Evolutionary conservation across 2,797 vertebrate species (phyloP).

Genomic region (Myoxocephalus aenaeus): DNA sequence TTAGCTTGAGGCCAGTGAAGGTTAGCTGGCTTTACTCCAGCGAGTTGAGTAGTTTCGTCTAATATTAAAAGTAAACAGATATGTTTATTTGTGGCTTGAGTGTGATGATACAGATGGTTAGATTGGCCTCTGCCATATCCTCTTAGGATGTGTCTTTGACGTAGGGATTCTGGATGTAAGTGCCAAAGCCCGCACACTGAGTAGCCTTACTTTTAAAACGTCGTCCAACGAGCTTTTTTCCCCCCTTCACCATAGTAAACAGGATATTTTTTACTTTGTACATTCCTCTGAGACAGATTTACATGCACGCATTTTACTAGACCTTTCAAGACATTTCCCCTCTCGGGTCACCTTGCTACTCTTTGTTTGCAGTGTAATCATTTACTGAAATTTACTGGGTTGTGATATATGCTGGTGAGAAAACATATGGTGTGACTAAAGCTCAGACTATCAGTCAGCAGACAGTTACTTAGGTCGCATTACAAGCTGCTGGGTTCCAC

Average conservation of each 20-base stretch:
- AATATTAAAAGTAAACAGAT: slow-evolving; percentile 65
- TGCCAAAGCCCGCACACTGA: slow-evolving; percentile 73
- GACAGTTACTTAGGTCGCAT: slow-evolving; percentile 87
- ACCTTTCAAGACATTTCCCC: slow-evolving; percentile 5
- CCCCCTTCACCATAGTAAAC: slow-evolving; percentile 18
- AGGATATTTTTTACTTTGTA: slow-evolving; percentile 26
- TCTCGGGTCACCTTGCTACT: slow-evolving; percentile 18
- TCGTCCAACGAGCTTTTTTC: slow-evolving; percentile 53
- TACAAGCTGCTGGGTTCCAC: slow-evolving; percentile 77
- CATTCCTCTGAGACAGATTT: slow-evolving; percentile 36
- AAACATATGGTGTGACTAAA: slow-evolving; percentile 68
- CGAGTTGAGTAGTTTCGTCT: slow-evolving; percentile 42
- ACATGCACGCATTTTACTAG: slow-evolving; percentile 21
- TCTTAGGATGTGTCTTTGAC: slow-evolving; percentile 77
- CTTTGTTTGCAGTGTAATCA: slow-evolving; percentile 51
- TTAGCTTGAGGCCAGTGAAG: slow-evolving; percentile 51
- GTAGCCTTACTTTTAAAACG: slow-evolving; percentile 68
- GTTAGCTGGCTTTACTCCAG: slow-evolving; percentile 61
- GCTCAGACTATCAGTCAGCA: slow-evolving; percentile 70
- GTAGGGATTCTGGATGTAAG: slow-evolving; percentile 48
- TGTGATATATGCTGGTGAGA: slow-evolving; percentile 55
- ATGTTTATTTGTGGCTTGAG: slow-evolving; percentile 56
- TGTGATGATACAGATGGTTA: slow-evolving; percentile 70
- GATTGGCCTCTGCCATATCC: slow-evolving; percentile 66
- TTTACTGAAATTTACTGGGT: slow-evolving; percentile 48